A percentile compares a stretch with the other conserved stretches of the same genome.
Evolutionary conservation across 2,113 vertebrate genomes (phyloP).

Genomic region (Lichenostomus cassidix): DNA sequence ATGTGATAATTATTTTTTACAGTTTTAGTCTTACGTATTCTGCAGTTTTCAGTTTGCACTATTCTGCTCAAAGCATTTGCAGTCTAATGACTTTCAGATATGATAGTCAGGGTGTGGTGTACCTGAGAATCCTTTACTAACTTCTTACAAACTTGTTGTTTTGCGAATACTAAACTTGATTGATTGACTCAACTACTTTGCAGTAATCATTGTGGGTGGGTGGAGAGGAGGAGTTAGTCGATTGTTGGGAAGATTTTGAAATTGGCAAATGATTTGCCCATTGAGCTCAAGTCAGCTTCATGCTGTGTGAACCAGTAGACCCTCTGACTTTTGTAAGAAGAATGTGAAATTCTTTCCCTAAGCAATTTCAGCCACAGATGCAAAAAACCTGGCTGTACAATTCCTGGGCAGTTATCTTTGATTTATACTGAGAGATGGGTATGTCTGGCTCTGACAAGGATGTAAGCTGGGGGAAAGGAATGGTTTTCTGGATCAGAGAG

Average conservation of each 20-base stretch:
- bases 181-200: neutral
- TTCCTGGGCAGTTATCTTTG: neutral
- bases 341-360: neutral
- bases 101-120: neutral
- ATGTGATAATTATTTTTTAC: neutral
- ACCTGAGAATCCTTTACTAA: neutral
- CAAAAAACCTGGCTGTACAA: neutral
- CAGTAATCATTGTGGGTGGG: neutral
- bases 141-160: neutral
- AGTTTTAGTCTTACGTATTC: neutral
- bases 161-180: neutral
- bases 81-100: neutral
- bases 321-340: neutral
- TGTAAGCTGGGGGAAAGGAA: neutral
- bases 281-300: neutral
- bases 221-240: neutral
- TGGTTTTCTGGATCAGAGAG: neutral
- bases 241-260: neutral
- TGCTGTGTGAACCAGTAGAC: neutral
- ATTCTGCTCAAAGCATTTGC: neutral
- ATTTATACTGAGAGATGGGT: neutral
- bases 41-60: neutral
- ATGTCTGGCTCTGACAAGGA: fast-evolving
- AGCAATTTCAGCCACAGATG: neutral
- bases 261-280: neutral